A percentile compares a stretch with the other conserved stretches of the same genome.
These are phyloP conservation scores for Tachypleus tridentatus DNA, from an alignment of 1,140 invertebrate genomes.

Conservation along the genomic window DNA sequence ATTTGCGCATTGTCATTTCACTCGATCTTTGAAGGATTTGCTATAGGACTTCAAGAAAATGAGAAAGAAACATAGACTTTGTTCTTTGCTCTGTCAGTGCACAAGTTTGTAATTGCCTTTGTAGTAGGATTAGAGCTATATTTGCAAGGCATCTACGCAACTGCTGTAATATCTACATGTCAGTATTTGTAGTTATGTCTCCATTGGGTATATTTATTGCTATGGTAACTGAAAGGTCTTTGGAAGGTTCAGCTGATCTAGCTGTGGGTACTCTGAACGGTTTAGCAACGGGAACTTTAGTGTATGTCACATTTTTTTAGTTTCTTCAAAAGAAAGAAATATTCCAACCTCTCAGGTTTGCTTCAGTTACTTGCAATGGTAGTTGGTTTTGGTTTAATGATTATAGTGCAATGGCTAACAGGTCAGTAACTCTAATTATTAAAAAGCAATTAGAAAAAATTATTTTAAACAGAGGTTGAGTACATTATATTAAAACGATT, in stretches of 20 bases:
- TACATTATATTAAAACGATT: too few species aligned
- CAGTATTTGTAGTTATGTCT: too few species aligned
- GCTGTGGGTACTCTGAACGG: conserved; percentile 16
- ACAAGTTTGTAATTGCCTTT: conserved; percentile 74
- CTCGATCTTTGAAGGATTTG: conserved; percentile 79
- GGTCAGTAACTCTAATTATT: too few species aligned
- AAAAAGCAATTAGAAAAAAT: too few species aligned
- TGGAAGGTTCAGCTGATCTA: too few species aligned
- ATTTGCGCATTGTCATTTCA: conserved; percentile 66
- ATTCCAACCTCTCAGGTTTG: conserved; percentile 12
- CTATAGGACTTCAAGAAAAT: too few species aligned
- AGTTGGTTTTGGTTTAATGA: conserved; percentile 12
- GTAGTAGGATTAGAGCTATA: too few species aligned
- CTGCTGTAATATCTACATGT: too few species aligned
- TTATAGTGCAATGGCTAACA: neutral
- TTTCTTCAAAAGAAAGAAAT: conserved; percentile 47
- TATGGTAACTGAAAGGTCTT: too few species aligned
- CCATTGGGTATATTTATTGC: too few species aligned
- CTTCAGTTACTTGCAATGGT: conserved; percentile 11
- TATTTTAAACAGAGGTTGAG: too few species aligned
- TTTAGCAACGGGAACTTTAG: conserved; percentile 72
- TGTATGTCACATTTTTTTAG: conserved; percentile 88
- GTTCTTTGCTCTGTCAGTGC: conserved; percentile 69
- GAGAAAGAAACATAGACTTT: conserved; percentile 61
- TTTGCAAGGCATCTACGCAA: too few species aligned